Percentiles rank a stretch among this genome's conserved stretches.
phyloP scores from a whole-genome alignment of 2,888 invertebrate species.

The Erebia aethiops region DNA sequence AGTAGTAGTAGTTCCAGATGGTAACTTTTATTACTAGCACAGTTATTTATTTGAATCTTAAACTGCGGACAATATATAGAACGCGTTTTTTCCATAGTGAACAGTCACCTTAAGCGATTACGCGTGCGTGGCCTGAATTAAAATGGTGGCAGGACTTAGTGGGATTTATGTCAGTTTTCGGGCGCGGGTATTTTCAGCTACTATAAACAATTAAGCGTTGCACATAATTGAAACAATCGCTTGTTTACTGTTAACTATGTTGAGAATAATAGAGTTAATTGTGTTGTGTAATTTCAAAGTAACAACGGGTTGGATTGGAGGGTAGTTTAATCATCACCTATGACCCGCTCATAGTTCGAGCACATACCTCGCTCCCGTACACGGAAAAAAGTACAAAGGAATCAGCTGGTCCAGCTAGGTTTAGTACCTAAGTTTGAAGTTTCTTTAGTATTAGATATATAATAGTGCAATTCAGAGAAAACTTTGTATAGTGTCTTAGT shows the following conservation, averaged over 20 bases:
- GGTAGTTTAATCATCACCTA: too few species aligned
- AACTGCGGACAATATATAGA: background rate
- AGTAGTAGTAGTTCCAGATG: too few species aligned
- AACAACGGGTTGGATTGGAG: background rate
- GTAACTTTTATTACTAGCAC: too few species aligned
- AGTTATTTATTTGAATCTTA: too few species aligned
- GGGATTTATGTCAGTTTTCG: slow-evolving; percentile 43
- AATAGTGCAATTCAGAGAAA: too few species aligned
- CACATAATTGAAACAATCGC: slow-evolving; percentile 32
- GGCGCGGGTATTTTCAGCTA: slow-evolving; percentile 39
- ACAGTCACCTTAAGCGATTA: slow-evolving; percentile 25
- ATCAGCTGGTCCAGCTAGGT: too few species aligned
- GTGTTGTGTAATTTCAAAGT: background rate
- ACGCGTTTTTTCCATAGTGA: background rate
- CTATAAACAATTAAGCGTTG: slow-evolving; percentile 31
- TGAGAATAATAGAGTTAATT: background rate
- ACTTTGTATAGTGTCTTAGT: too few species aligned
- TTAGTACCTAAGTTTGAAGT: too few species aligned
- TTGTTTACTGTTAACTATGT: slow-evolving; percentile 7
- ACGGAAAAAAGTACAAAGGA: too few species aligned
- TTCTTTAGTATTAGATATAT: too few species aligned
- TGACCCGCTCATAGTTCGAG: too few species aligned
- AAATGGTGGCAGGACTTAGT: slow-evolving; percentile 46
- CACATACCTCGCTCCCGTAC: too few species aligned
- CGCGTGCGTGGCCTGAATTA: slow-evolving; percentile 54